phyloP scores from a whole-genome alignment of 2,113 vertebrate genomes.

The Chelonoidis abingdonii region DNA sequence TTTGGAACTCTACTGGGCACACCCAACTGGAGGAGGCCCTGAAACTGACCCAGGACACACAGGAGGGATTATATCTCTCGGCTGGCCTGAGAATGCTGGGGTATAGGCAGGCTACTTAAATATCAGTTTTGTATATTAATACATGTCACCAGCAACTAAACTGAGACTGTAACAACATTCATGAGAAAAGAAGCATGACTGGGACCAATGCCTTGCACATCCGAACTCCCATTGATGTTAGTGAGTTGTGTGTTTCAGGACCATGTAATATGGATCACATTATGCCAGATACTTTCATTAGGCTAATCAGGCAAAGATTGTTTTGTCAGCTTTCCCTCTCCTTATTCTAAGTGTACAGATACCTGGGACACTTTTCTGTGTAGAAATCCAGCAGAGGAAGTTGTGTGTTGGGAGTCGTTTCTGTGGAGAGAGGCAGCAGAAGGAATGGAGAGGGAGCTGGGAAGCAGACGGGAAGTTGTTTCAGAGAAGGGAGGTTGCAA shows the following conservation, averaged over 20 bases:
- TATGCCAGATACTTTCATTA: background rate
- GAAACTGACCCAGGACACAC: too few species aligned
- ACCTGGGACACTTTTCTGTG: slow-evolving; percentile 21
- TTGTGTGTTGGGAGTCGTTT: slow-evolving; percentile 46
- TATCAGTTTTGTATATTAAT: background rate
- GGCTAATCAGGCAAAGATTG: background rate
- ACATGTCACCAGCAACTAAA: background rate
- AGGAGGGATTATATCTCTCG: too few species aligned
- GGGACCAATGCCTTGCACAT: background rate
- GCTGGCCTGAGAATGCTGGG: too few species aligned
- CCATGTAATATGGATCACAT: background rate
- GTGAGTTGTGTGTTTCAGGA: background rate
- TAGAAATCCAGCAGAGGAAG: slow-evolving; percentile 54
- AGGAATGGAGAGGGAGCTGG: slow-evolving; percentile 55
- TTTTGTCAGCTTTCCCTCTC: slow-evolving; percentile 41
- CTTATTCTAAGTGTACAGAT: slow-evolving; percentile 5
- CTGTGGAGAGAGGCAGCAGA: slow-evolving; percentile 41
- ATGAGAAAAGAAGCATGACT: background rate
- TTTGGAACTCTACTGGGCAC: too few species aligned
- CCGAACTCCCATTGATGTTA: background rate
- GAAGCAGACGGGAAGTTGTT: slow-evolving; percentile 68
- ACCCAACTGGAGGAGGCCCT: too few species aligned
- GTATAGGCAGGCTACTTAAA: background rate
- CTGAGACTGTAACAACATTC: background rate
- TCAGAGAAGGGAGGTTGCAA: slow-evolving; percentile 65